Base-by-base conservation (phyloP, 2,797 vertebrate genomes). In the Sylvia borin region DNA sequence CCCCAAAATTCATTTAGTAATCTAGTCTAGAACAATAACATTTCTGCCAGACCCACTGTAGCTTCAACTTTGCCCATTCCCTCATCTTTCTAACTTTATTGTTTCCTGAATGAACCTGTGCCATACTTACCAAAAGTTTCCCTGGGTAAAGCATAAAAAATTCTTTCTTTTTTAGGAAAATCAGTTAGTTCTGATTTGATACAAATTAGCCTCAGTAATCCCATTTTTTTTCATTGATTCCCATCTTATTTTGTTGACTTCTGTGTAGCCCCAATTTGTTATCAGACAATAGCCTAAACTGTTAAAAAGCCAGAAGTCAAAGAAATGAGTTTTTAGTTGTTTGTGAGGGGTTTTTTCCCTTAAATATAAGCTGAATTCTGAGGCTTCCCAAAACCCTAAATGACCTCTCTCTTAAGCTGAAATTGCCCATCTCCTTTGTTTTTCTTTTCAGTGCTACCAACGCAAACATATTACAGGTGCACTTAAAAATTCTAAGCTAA, bases 271-370 rank as follows among this genome's bases (percentile, higher is more conserved):
- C 7, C 0, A 66, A 11, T 57, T 85, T 88, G 77, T 43, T 16
- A 43, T 65, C 11, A 21, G 12, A 48, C 7, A 34, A 11, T 17
- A 57, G 15, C 38, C 20, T 48, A 67, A 88, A 55, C 7, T 2
- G 3, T 40, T 54, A 12, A 15, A 38, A 87, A 57, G 3, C 27
- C 20, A 34, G 38, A 81, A 91, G 55, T 31, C 13, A 91, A 91
- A 93, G 13, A 53, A 86, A 53, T n/a, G 21, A 18, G 27, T 22
- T 18, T 65, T 71, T 19, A 71, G 5, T 48, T 67, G 3, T 16
- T 60, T 62, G 4, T 6, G 24, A 36, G 8, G 5, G 1, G 2
- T 1, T 60, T 42, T 19, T 22, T 4, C 6, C 5, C 40, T 85
- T 51, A 55, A 58, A 50, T 55, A 20, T 24, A 62, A 66, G 4